These are phyloP conservation scores for Piaya cayana DNA, from an alignment of 2,113 vertebrate species.

Conservation along the genomic window DNA sequence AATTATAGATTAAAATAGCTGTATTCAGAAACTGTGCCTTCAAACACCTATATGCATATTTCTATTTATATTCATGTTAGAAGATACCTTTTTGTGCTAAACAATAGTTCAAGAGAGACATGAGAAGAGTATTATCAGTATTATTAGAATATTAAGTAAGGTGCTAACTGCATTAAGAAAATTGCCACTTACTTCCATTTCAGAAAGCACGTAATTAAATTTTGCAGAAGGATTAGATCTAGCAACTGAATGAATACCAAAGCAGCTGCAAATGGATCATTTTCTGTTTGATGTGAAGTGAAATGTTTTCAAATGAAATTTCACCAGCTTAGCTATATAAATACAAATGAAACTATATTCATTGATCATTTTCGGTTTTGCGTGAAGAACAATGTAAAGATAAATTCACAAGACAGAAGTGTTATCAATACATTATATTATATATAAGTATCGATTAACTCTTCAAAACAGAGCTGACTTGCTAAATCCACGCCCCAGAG, in stretches of 20 bases:
- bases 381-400: neutral
- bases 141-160: slow-evolving; percentile 25
- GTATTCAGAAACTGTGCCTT: neutral
- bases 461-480: neutral
- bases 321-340: neutral
- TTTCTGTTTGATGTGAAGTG: neutral
- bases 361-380: neutral
- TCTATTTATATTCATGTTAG: neutral
- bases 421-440: neutral
- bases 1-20: neutral
- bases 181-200: slow-evolving; percentile 50
- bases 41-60: neutral
- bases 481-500: neutral
- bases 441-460: neutral
- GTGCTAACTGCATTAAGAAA: slow-evolving; percentile 58
- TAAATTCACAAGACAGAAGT: neutral
- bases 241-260: slow-evolving; percentile 23
- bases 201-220: slow-evolving; percentile 51
- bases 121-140: slow-evolving; percentile 21
- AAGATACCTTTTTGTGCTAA: neutral
- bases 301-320: slow-evolving; percentile 13
- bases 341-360: neutral
- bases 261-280: slow-evolving; percentile 12
- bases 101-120: slow-evolving; percentile 9
- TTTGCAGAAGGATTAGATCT: slow-evolving; percentile 8